Evolutionary conservation across 2,797 vertebrate species (phyloP).

Genomic region (Crocidura indochinensis): DNA sequence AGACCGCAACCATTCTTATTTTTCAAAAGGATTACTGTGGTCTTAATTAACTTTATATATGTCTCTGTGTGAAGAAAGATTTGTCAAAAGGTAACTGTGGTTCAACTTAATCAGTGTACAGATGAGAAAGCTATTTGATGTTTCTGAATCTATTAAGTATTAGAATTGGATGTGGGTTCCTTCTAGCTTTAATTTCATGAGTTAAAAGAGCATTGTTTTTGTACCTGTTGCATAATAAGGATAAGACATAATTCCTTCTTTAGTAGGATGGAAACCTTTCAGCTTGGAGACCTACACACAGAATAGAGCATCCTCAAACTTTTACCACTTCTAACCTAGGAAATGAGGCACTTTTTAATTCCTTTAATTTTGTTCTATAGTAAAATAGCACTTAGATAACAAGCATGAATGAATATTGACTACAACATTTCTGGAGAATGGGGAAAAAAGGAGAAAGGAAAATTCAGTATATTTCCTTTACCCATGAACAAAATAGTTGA

Average conservation of each 20-base stretch:
- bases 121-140: not conserved
- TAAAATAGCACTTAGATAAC: not conserved
- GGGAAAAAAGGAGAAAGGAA: not conserved
- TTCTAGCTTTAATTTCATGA: not conserved
- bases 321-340: not conserved
- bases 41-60: conserved; percentile 13
- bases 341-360: not conserved
- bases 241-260: not conserved
- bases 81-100: not conserved
- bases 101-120: not conserved
- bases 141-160: not conserved
- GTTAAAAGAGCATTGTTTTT: not conserved
- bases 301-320: not conserved
- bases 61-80: not conserved
- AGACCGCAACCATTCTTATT: not conserved
- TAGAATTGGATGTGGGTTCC: not conserved
- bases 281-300: not conserved
- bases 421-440: conserved; percentile 37
- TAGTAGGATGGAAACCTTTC: not conserved
- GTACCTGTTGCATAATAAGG: not conserved
- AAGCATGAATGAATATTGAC: not conserved
- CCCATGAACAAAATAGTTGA: not conserved
- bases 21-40: not conserved
- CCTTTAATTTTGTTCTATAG: not conserved
- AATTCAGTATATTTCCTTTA: not conserved